Percentiles rank a stretch among this genome's conserved stretches.
These are phyloP conservation scores for Telmatherina bonti DNA, from an alignment of 2,797 vertebrate genomes.

Conservation along the genomic window DNA sequence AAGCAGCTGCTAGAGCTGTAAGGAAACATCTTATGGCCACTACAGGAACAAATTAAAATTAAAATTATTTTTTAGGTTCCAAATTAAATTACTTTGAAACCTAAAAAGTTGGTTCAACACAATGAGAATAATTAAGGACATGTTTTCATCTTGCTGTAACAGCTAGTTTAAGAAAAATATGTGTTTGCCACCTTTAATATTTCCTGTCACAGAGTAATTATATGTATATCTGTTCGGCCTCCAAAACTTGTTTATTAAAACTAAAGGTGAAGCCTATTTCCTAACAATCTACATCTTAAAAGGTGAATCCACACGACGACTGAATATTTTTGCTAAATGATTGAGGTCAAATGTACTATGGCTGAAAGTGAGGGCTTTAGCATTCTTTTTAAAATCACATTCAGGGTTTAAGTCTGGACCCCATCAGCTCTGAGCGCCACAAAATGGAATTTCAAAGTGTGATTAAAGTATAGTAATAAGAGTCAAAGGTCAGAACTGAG, in stretches of 20 bases:
- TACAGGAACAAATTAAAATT: too few relatives aligned
- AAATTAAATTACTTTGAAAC: too few relatives aligned
- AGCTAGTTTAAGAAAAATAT: neutral
- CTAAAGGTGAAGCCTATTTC: neutral
- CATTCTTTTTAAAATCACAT: slow-evolving; percentile 37
- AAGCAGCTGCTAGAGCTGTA: too few relatives aligned
- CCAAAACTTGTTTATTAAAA: neutral
- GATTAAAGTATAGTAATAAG: slow-evolving; percentile 47
- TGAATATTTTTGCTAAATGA: neutral
- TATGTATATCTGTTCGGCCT: neutral
- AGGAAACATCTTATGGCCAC: too few relatives aligned
- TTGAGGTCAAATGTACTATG: slow-evolving; percentile 45
- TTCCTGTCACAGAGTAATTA: neutral
- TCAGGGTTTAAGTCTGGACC: slow-evolving; percentile 54
- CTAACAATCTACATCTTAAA: neutral
- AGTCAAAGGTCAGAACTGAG: slow-evolving; percentile 58
- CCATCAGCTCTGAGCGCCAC: slow-evolving; percentile 19
- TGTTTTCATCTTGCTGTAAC: neutral
- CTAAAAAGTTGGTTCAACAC: too few relatives aligned
- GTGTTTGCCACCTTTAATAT: neutral
- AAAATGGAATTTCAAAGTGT: slow-evolving; percentile 51
- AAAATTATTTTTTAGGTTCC: too few relatives aligned
- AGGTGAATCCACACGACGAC: neutral
- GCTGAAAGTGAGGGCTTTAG: slow-evolving; percentile 24
- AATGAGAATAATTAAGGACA: neutral